Evolutionary conservation across 1,140 invertebrate species (phyloP).

Genomic region (Ectropis grisescens): DNA sequence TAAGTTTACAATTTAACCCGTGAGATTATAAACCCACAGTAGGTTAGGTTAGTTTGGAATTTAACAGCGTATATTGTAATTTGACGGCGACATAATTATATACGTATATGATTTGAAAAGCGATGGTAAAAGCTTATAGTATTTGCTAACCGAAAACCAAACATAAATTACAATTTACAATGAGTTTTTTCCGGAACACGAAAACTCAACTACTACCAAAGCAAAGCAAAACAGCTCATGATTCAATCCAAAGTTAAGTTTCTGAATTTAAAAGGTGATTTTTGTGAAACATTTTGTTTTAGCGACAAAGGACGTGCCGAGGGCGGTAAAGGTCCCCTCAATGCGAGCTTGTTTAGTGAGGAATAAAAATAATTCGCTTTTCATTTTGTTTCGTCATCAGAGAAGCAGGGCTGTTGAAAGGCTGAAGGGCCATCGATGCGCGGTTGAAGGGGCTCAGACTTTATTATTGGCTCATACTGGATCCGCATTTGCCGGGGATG

Average conservation of each 20-base stretch:
- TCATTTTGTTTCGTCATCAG: slow-evolving; percentile 52
- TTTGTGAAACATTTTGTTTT: slow-evolving; percentile 22
- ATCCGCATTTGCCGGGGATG: slow-evolving; percentile 26
- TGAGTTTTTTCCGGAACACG: no score
- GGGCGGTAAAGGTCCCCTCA: slow-evolving; percentile 26
- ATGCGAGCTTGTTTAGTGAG: slow-evolving; percentile 34
- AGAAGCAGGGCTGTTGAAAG: slow-evolving; percentile 35
- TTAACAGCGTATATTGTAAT: no score
- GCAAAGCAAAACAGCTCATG: no score
- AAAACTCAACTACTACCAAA: no score
- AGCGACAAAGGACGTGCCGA: slow-evolving; percentile 26
- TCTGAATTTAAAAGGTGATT: slow-evolving; percentile 23
- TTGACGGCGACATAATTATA: no score
- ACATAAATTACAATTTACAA: no score
- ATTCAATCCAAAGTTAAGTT: neutral
- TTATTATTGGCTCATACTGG: slow-evolving; percentile 55
- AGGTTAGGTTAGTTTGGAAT: no score
- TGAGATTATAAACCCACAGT: no score
- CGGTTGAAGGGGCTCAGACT: slow-evolving; percentile 42
- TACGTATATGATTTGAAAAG: no score
- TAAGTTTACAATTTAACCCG: no score
- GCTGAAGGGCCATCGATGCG: slow-evolving; percentile 49
- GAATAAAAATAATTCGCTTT: slow-evolving; percentile 60
- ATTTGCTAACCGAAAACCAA: no score
- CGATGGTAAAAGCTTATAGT: no score